phyloP scores from a whole-genome alignment of 2,797 vertebrate species.

The Otolemur crassicaudatus region DNA sequence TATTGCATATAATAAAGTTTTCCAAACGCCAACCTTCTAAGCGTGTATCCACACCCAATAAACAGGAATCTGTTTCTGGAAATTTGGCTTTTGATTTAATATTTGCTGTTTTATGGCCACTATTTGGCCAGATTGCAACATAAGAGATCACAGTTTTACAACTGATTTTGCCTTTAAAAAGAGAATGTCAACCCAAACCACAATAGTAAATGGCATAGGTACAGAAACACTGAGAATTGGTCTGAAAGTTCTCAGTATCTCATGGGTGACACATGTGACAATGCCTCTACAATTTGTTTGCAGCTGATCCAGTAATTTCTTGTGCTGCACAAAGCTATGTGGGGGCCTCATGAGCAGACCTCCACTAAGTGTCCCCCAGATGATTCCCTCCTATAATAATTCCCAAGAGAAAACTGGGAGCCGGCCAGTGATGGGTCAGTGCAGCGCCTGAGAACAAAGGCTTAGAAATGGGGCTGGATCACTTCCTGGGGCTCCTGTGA shows the following conservation, averaged over 20 bases:
- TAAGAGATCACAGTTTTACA: neutral
- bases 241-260: neutral
- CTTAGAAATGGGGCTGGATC: neutral
- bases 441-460: neutral
- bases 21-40: neutral
- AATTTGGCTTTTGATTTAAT: neutral
- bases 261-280: neutral
- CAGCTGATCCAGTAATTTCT: neutral
- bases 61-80: neutral
- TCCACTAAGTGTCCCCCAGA: neutral
- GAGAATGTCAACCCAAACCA: neutral
- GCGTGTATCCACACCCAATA: neutral
- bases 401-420: constrained; percentile 15
- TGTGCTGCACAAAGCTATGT: neutral
- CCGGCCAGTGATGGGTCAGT: neutral
- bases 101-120: neutral
- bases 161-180: constrained; percentile 15
- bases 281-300: neutral
- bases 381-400: neutral
- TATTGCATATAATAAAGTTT: neutral
- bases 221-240: neutral
- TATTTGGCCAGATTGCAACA: neutral
- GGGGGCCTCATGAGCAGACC: neutral
- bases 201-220: neutral
- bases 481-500: neutral